Percentiles rank a stretch among this genome's conserved stretches.
These are phyloP conservation scores for Macropodus opercularis DNA, from an alignment of 2,797 vertebrate genomes.

Conservation along the genomic window DNA sequence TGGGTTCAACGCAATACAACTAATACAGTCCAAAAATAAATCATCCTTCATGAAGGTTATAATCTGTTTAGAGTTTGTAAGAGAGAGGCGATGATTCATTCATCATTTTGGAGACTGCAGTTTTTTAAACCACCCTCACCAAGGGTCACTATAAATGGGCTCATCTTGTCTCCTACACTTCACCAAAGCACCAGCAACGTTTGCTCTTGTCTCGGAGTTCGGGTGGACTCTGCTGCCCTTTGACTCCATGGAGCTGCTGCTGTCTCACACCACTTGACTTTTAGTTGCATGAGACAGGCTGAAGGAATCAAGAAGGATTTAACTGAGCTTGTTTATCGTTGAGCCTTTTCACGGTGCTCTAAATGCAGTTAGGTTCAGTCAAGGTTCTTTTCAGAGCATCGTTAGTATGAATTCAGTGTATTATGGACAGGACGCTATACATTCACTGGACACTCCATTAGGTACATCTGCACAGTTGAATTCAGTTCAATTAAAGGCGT, in stretches of 20 bases:
- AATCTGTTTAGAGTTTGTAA: background rate
- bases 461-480: background rate
- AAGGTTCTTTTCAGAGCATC: background rate
- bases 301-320: background rate
- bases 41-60: background rate
- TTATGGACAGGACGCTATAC: too few relatives aligned
- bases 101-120: background rate
- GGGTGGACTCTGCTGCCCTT: slow-evolving; percentile 2
- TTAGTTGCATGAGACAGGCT: slow-evolving; percentile 1
- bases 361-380: background rate
- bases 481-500: too few relatives aligned
- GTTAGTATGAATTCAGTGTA: background rate
- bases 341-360: background rate
- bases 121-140: too few relatives aligned
- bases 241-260: background rate
- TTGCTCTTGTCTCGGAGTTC: slow-evolving; percentile 20
- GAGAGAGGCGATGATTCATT: background rate
- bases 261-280: background rate
- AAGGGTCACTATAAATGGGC: too few relatives aligned
- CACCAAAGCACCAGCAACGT: background rate
- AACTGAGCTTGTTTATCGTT: background rate
- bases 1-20: too few relatives aligned
- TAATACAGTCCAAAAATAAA: background rate
- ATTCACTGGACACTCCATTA: background rate
- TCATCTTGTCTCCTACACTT: slow-evolving; percentile 2